phyloP scores from a whole-genome alignment of 2,888 invertebrate species.

The Theretra japonica region DNA sequence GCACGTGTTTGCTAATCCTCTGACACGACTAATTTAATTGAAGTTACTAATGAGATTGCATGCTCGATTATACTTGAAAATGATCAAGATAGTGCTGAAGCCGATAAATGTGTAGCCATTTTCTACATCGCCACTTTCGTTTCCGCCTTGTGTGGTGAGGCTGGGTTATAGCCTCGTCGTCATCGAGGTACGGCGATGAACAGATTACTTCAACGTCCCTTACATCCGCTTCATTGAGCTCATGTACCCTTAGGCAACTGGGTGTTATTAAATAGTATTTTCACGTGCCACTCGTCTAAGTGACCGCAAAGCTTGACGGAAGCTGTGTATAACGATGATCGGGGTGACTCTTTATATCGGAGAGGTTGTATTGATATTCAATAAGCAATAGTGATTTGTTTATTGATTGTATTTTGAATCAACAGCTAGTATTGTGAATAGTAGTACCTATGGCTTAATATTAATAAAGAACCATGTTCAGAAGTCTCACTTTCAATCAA shows the following conservation, averaged over 20 bases:
- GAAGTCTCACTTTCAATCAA: too few species aligned
- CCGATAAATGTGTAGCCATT: conserved; percentile 20
- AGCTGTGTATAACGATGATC: background rate
- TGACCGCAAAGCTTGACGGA: background rate
- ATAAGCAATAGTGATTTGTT: too few species aligned
- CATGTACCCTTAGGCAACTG: conserved; percentile 26
- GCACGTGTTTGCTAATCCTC: background rate
- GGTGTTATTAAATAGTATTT: conserved; percentile 20
- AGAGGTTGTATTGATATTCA: too few species aligned
- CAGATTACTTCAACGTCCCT: conserved; percentile 34
- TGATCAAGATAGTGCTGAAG: conserved; percentile 14
- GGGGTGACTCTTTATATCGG: too few species aligned
- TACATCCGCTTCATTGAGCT: conserved; percentile 40
- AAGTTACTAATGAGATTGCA: background rate
- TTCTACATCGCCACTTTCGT: conserved; percentile 28
- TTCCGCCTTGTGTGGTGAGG: conserved; percentile 29
- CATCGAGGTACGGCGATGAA: conserved; percentile 29
- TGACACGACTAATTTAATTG: background rate
- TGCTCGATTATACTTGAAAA: conserved; percentile 18
- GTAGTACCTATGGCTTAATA: too few species aligned
- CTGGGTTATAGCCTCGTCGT: conserved; percentile 11
- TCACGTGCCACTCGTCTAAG: conserved; percentile 3
- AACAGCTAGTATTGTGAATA: too few species aligned
- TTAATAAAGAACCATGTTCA: too few species aligned
- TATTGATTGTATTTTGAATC: too few species aligned